Evolutionary conservation across 2,113 vertebrate genomes (phyloP).

Genomic region (Macroglossus sobrinus): DNA sequence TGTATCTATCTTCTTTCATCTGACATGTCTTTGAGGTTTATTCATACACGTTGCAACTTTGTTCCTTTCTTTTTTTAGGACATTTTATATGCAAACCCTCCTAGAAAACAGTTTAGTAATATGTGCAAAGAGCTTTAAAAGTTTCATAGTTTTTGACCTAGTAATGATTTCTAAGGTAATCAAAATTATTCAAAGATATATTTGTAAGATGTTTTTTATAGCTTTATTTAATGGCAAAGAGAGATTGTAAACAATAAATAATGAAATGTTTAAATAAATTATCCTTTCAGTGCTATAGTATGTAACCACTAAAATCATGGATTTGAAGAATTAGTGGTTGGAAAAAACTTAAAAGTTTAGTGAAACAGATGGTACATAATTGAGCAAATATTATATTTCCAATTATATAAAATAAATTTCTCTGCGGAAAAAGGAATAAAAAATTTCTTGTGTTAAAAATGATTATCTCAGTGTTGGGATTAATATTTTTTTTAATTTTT

Average conservation of each 20-base stretch:
- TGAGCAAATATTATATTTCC: neutral
- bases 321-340: conserved; percentile 10
- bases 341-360: neutral
- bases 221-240: neutral
- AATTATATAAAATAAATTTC: neutral
- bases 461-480: neutral
- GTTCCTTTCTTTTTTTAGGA: neutral
- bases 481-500: neutral
- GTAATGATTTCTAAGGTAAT: conserved; percentile 36
- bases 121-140: neutral
- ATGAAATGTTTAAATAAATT: neutral
- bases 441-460: neutral
- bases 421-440: neutral
- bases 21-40: neutral
- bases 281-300: neutral
- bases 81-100: conserved; percentile 10
- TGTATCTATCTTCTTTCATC: neutral
- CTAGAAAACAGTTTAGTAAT: neutral
- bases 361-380: neutral
- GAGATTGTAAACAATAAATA: neutral
- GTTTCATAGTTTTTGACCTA: neutral
- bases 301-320: neutral
- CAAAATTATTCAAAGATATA: neutral
- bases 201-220: neutral
- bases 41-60: neutral